A percentile compares a stretch with the other conserved stretches of the same genome.
Conservation (phyloP, 2,888 invertebrate species). For the Isoperla grammatica region DNA sequence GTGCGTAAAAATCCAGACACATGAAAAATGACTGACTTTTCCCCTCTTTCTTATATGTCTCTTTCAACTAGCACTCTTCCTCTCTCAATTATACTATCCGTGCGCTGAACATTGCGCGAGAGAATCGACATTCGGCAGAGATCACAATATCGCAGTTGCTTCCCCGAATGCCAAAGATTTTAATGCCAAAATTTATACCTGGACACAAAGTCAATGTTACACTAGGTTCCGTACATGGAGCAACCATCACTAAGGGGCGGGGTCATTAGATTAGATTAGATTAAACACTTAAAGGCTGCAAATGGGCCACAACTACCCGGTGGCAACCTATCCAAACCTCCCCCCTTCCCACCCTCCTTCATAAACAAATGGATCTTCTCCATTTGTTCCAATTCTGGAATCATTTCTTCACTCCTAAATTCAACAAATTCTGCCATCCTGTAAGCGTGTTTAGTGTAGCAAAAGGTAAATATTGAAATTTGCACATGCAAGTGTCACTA, state of each 20-base stretch:
- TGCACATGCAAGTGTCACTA: too few relatives aligned
- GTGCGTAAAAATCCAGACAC: constrained; percentile 26
- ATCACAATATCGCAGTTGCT: too few relatives aligned
- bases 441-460: constrained; percentile 10
- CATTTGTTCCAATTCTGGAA: constrained; percentile 77
- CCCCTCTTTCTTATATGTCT: constrained; percentile 18
- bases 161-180: too few relatives aligned
- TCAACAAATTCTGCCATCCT: constrained; percentile 79
- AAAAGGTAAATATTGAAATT: neutral
- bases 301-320: too few relatives aligned
- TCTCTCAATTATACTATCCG: constrained; percentile 4
- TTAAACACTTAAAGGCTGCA: too few relatives aligned
- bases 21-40: constrained; percentile 26
- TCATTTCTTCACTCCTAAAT: constrained; percentile 68
- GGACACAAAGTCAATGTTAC: too few relatives aligned
- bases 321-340: too few relatives aligned
- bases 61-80: neutral
- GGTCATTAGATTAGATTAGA: too few relatives aligned
- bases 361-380: constrained; percentile 63
- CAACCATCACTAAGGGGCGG: too few relatives aligned
- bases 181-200: too few relatives aligned
- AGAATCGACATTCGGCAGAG: neutral
- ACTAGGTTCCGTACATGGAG: too few relatives aligned
- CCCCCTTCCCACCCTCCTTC: too few relatives aligned
- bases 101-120: neutral